Conservation (phyloP, 2,888 invertebrate species). For the Eupelmus urozonus region DNA sequence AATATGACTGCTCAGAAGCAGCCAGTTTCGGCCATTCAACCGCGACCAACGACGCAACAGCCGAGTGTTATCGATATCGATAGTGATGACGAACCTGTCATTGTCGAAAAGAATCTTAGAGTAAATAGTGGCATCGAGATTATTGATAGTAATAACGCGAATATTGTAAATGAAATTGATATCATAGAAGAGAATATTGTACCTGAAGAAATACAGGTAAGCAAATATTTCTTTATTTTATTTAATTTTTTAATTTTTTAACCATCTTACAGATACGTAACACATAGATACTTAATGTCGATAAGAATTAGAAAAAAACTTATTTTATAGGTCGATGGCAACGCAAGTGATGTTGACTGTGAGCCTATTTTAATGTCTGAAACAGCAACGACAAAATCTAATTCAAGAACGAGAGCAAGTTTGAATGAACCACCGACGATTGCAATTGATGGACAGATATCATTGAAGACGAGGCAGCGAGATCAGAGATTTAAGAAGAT, state of each 20-base stretch:
- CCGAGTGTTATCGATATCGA: conserved; percentile 69
- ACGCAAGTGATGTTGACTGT: background rate
- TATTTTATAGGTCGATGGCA: conserved; percentile 8
- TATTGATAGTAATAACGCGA: background rate
- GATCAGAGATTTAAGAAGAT: conserved; percentile 60
- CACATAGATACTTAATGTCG: too few relatives aligned
- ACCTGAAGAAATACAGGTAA: conserved; percentile 9
- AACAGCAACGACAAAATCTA: background rate
- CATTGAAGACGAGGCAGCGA: conserved; percentile 46
- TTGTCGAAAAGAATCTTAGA: background rate
- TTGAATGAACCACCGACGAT: conserved; percentile 3
- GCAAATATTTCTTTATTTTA: too few relatives aligned
- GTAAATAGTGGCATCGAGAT: background rate
- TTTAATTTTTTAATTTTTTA: too few relatives aligned
- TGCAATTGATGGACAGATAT: conserved; percentile 41
- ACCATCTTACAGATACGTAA: too few relatives aligned
- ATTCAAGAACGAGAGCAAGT: background rate
- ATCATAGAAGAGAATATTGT: conserved; percentile 2
- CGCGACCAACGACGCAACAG: background rate
- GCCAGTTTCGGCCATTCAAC: too few relatives aligned
- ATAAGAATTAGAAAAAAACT: background rate
- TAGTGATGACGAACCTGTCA: conserved; percentile 68
- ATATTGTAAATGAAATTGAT: background rate
- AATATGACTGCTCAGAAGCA: conserved; percentile 20
- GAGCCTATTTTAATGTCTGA: conserved; percentile 6